These are phyloP conservation scores for Caenorhabditis becei DNA, from an alignment of 2,888 invertebrate species.

Conservation along the genomic window DNA sequence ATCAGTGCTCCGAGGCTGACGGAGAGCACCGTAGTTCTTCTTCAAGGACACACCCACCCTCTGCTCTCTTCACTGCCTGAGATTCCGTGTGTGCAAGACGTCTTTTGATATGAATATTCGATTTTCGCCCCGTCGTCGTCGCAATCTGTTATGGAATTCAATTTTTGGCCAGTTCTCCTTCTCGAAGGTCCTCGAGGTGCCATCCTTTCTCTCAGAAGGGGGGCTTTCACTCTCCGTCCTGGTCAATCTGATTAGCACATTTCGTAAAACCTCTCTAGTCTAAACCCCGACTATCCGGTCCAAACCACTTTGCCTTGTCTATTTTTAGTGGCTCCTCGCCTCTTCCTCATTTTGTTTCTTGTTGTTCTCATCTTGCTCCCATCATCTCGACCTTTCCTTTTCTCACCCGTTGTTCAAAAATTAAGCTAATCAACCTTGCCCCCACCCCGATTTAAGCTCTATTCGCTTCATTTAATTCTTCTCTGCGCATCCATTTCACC, in stretches of 20 bases:
- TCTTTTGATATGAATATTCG: conserved; percentile 61
- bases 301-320: conserved; percentile 39
- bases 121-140: conserved; percentile 39
- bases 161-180: conserved; percentile 27
- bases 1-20: conserved; percentile 42
- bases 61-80: conserved; percentile 25
- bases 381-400: conserved; percentile 19
- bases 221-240: conserved; percentile 7
- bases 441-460: conserved; percentile 40
- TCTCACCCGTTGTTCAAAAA: conserved; percentile 42
- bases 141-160: conserved; percentile 56
- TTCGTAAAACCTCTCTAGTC: conserved; percentile 48
- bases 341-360: not conserved
- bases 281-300: conserved; percentile 11
- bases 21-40: conserved; percentile 59
- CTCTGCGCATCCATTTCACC: conserved; percentile 9
- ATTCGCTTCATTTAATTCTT: conserved; percentile 51
- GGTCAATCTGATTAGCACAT: conserved; percentile 46
- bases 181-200: conserved; percentile 20
- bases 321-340: conserved; percentile 6
- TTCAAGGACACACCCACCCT: conserved; percentile 51
- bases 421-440: conserved; percentile 50
- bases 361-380: conserved; percentile 5
- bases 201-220: conserved; percentile 2
- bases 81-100: conserved; percentile 55